A percentile compares a stretch with the other conserved stretches of the same genome.
Conservation (phyloP, 2,113 vertebrate genomes). For the Labeo rohita region DNA sequence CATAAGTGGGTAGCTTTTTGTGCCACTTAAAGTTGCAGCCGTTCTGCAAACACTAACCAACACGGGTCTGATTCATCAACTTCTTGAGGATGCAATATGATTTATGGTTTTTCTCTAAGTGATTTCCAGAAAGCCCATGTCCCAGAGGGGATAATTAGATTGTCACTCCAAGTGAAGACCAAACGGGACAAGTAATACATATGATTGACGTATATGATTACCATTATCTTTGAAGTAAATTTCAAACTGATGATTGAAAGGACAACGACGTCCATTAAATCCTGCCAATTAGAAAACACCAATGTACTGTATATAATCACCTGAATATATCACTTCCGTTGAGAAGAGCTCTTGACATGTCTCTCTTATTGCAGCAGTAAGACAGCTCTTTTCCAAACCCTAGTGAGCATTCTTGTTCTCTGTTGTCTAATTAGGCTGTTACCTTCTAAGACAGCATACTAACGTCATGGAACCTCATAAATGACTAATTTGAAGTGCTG, state of each 20-base stretch:
- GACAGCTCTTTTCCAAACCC: neutral
- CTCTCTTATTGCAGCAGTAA: neutral
- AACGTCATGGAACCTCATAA: neutral
- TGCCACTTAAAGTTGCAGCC: neutral
- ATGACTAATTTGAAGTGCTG: neutral
- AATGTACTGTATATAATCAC: neutral
- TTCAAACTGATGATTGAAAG: neutral
- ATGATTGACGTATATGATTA: neutral
- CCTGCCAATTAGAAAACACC: neutral
- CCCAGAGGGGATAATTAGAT: slow-evolving; percentile 1
- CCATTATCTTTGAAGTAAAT: neutral
- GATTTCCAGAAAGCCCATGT: neutral
- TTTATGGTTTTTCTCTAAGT: slow-evolving; percentile 21
- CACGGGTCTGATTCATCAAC: slow-evolving; percentile 9
- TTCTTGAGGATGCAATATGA: slow-evolving; percentile 19
- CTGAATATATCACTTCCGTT: neutral
- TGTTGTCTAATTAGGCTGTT: neutral
- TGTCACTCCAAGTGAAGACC: neutral
- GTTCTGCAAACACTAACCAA: slow-evolving; percentile 7
- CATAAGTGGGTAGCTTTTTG: slow-evolving; percentile 19
- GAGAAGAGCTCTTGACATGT: neutral
- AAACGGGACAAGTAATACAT: neutral
- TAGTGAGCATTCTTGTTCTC: neutral
- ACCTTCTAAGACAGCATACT: neutral
- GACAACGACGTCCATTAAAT: neutral